Percentiles rank a stretch among this genome's conserved stretches.
Evolutionary conservation across 2,797 vertebrate species (phyloP).

Genomic region (Gobionotothen gibberifrons): DNA sequence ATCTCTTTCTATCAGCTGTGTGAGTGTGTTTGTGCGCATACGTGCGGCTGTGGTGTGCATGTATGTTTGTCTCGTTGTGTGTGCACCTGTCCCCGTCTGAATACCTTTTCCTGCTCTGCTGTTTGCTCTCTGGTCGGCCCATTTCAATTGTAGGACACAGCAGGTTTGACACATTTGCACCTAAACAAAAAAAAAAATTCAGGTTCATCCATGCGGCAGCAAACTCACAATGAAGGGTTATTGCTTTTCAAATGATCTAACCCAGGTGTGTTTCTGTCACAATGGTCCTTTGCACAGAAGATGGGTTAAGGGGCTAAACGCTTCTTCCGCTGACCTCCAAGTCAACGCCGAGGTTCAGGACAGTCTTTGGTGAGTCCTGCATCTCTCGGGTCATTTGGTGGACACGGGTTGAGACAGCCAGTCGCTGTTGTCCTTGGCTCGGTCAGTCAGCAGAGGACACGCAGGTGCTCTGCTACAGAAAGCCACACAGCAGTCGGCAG

Average conservation of each 20-base stretch:
- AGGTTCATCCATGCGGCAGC: background rate
- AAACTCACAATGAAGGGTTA: conserved; percentile 7
- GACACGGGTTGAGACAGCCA: conserved; percentile 34
- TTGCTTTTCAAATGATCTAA: conserved; percentile 8
- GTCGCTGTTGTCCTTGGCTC: conserved; percentile 72
- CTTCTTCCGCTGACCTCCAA: conserved; percentile 13
- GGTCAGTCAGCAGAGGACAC: conserved; percentile 71
- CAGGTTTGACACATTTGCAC: conserved; percentile 27
- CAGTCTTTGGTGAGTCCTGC: conserved; percentile 14
- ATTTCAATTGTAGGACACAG: conserved; percentile 37
- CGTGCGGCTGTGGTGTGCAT: background rate
- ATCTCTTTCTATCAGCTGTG: conserved; percentile 52
- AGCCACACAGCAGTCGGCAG: conserved; percentile 63
- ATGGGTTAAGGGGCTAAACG: background rate
- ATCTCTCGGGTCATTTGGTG: conserved; percentile 40
- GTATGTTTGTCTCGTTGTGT: background rate
- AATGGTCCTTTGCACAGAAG: background rate
- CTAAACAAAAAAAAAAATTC: conserved; percentile 35
- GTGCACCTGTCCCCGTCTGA: conserved; percentile 40
- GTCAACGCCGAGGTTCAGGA: conserved; percentile 29
- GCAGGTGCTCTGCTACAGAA: conserved; percentile 69
- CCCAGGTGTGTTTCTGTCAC: conserved; percentile 11
- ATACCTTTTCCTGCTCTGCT: conserved; percentile 33
- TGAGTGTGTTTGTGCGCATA: conserved; percentile 13
- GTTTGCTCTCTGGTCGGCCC: conserved; percentile 48